Evolutionary conservation across 1,140 invertebrate species (phyloP), one percentile per base, ranked within the genome.

Genomic region (Euwallacea fornicatus): DNA sequence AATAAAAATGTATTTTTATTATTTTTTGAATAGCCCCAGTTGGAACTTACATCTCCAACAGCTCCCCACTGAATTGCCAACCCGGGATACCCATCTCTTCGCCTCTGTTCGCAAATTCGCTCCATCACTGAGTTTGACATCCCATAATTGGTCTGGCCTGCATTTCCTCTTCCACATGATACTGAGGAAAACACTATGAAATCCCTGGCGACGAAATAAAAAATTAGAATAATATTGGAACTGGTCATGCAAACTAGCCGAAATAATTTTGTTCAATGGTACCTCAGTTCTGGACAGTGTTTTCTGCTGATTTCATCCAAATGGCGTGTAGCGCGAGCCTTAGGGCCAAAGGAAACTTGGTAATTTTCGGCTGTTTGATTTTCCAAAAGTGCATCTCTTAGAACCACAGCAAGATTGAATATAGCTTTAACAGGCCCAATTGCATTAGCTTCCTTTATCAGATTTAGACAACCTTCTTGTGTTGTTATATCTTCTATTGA

Each of bases 111-210:
- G 73, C 89, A 89, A 61, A 91, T 87, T 66, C 88, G 84, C 80
- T 91, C 90, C 89, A 91, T 91, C 10, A 89, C 82, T 0, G 89
- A 89, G 80, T 91, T 91, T 7, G 88, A 85, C 82, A 89, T 86
- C 53, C 89, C 95, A 80, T 97, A 97, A 81, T 96, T 97, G 0
- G 91, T 89, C 82, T 97, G 94, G 2, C 94, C 94, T 46, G 89
- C 88, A 81, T 96, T 96, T 71, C 95, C 95, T 61, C 93, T 86
- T 6, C 94, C 95, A 81, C 93, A 95, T 44, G 90, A 91, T 4
- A 96, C 91, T 50, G 93, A 95, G 0, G 94, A 96, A 82, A 96
- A 97, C 21, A 93, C 88, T 6, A 90, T 88, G 75, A 91, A 91
- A 74, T 78, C 70, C 43, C 75, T 78, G 53, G 13, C 75, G 66